These are phyloP conservation scores for Umimayanthus chanpuru DNA, from an alignment of 92 coral and sea anemone genomes.

Conservation along the genomic window DNA sequence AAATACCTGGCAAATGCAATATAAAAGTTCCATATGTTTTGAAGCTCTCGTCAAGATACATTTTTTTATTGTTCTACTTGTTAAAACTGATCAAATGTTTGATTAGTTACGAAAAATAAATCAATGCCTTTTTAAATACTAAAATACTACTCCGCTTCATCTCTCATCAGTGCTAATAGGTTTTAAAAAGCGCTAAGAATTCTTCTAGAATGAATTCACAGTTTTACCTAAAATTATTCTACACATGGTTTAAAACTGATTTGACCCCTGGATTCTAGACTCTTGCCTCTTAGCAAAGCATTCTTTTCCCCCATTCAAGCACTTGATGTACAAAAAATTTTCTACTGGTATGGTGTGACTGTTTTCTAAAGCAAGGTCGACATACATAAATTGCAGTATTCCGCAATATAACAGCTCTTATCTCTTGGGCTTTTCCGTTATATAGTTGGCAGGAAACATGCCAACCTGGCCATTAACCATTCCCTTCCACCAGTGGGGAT, in stretches of 20 bases:
- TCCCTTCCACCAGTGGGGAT: conserved; percentile 95
- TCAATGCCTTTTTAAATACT: conserved; percentile 6
- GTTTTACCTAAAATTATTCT: not conserved
- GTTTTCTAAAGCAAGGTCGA: not conserved
- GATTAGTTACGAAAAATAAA: not conserved
- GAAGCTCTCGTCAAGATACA: not conserved
- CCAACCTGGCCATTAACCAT: conserved; percentile 68
- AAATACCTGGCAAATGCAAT: too few relatives aligned
- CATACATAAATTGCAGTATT: conserved; percentile 1
- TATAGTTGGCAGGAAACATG: conserved; percentile 89
- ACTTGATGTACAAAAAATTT: not conserved
- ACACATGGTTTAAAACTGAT: not conserved
- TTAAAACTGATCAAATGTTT: not conserved
- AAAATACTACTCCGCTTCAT: not conserved
- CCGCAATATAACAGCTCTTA: not conserved
- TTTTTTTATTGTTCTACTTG: not conserved
- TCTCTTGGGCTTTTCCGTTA: conserved; percentile 42
- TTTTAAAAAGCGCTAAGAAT: not conserved
- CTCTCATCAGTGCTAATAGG: conserved; percentile 1
- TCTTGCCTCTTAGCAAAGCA: not conserved
- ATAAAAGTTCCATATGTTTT: not conserved
- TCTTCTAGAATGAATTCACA: not conserved
- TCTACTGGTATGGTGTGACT: not conserved
- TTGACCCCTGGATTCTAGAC: not conserved
- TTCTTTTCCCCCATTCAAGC: not conserved